These are phyloP conservation scores for Torymus tubicola DNA, from an alignment of 2,888 invertebrate genomes.

Conservation along the genomic window DNA sequence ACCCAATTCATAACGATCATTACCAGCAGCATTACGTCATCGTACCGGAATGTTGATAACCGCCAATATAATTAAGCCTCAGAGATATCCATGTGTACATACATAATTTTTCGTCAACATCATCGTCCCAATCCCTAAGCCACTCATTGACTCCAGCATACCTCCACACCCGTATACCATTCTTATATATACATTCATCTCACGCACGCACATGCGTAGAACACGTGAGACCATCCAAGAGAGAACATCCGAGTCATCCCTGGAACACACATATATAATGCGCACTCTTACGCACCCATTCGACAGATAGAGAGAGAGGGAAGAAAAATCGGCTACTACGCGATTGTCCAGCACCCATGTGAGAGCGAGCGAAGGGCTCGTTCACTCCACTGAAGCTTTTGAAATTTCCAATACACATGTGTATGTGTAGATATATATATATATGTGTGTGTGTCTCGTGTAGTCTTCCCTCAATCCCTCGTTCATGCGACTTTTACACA, in stretches of 20 bases:
- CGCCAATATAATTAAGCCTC: constrained; percentile 2
- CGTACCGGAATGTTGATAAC: constrained; percentile 20
- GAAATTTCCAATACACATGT: constrained; percentile 8
- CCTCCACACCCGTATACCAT: not conserved
- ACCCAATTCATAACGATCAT: no score
- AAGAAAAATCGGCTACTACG: not conserved
- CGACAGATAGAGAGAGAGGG: not conserved
- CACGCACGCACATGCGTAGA: not conserved
- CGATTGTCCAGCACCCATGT: not conserved
- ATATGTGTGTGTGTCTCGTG: no score
- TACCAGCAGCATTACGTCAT: not conserved
- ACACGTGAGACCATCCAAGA: not conserved
- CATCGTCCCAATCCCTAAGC: constrained; percentile 1
- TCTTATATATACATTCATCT: not conserved
- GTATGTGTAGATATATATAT: no score
- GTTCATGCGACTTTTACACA: no score
- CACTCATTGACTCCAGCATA: constrained; percentile 16
- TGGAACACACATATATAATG: no score
- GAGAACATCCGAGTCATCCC: not conserved
- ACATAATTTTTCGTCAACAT: constrained; percentile 2
- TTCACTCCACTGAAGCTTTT: not conserved
- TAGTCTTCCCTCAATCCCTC: no score
- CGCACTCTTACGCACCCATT: not conserved
- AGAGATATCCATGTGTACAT: not conserved
- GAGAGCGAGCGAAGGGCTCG: no score